phyloP scores from a whole-genome alignment of 2,113 vertebrate species.

The Eubucco bourcierii region DNA sequence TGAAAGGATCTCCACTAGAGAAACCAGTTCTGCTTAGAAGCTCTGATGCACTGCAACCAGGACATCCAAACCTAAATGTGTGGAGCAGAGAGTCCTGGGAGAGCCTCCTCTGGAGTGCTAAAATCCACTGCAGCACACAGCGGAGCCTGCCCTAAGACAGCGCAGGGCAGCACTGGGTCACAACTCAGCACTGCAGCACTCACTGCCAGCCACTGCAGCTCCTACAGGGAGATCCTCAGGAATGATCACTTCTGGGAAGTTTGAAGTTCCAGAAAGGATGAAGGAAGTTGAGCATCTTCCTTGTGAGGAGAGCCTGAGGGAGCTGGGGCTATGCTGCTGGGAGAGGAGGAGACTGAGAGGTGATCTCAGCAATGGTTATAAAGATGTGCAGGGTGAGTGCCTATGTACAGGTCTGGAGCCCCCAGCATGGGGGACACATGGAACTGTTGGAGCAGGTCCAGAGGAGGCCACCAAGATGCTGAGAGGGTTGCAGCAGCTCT shows the following conservation, averaged over 20 bases:
- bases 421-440: too few species aligned
- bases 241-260: neutral
- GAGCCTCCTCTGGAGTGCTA: neutral
- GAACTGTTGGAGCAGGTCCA: too few species aligned
- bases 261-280: too few species aligned
- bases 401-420: too few species aligned
- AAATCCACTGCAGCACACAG: neutral
- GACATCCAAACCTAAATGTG: neutral
- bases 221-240: neutral
- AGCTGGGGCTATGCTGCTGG: too few species aligned
- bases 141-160: neutral
- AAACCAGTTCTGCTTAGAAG: conserved; percentile 26
- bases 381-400: too few species aligned
- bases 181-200: neutral
- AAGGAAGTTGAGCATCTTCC: too few species aligned
- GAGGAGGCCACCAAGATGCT: too few species aligned
- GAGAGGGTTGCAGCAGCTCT: too few species aligned
- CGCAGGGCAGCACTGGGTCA: neutral
- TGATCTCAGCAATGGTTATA: too few species aligned
- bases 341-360: too few species aligned
- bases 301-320: too few species aligned
- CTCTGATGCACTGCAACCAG: conserved; percentile 8
- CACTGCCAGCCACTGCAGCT: neutral
- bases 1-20: conserved; percentile 23
- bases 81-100: neutral